These are phyloP conservation scores for Aradus depressus DNA, from an alignment of 2,888 invertebrate species.

Conservation along the genomic window DNA sequence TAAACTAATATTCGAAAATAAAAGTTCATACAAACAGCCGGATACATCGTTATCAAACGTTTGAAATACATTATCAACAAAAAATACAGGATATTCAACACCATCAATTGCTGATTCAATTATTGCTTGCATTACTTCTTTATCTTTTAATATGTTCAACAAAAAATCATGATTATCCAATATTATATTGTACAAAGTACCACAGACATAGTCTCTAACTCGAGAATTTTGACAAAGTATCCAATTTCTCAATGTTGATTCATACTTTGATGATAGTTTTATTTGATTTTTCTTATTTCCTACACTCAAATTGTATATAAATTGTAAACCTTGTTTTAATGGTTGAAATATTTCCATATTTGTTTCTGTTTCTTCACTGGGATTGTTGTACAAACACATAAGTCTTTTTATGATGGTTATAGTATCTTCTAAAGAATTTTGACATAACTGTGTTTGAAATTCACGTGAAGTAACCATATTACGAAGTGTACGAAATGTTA, in stretches of 20 bases:
- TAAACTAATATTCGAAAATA: too few species aligned
- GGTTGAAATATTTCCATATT: too few species aligned
- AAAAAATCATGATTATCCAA: background rate
- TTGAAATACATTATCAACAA: slow-evolving; percentile 1
- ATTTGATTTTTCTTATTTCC: background rate
- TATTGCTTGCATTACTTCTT: background rate
- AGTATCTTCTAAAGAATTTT: too few species aligned
- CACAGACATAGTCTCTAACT: slow-evolving; percentile 8
- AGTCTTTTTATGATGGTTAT: too few species aligned
- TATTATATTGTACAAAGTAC: slow-evolving; percentile 3
- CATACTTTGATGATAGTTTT: background rate
- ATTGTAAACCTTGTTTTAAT: slow-evolving; percentile 4
- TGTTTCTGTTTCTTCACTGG: too few species aligned
- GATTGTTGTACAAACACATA: too few species aligned
- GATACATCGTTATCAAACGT: background rate
- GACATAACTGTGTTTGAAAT: too few species aligned
- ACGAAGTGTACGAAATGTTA: too few species aligned
- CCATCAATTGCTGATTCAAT: slow-evolving; percentile 2
- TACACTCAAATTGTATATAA: slow-evolving; percentile 7
- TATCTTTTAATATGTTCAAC: background rate
- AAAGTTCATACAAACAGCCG: too few species aligned
- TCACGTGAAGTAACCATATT: too few species aligned
- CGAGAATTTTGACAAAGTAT: background rate
- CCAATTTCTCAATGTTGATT: background rate
- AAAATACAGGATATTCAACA: slow-evolving; percentile 3